A percentile compares a stretch with the other conserved stretches of the same genome.
Evolutionary conservation across 2,113 vertebrate species (phyloP).

Genomic region (Ophiodon elongatus): DNA sequence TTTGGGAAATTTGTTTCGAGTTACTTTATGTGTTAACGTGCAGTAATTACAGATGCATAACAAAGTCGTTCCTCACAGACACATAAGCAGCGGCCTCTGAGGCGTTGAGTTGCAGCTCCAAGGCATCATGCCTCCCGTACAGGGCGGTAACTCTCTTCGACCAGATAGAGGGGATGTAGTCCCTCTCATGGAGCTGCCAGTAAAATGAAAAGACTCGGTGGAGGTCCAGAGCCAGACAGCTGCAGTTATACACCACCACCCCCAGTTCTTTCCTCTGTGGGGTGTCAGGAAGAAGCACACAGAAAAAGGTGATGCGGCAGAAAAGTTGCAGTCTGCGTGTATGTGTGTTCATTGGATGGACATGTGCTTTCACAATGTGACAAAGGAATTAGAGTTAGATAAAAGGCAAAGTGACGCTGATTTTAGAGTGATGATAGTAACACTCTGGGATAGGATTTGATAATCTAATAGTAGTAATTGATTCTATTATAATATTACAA

Average conservation of each 20-base stretch:
- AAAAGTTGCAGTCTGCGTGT: constrained; percentile 23
- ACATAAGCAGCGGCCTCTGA: constrained; percentile 89
- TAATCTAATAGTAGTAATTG: not conserved
- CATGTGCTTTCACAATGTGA: not conserved
- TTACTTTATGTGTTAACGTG: constrained; percentile 1
- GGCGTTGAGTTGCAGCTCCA: constrained; percentile 88
- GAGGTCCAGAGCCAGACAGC: constrained; percentile 94
- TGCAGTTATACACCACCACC: constrained; percentile 93
- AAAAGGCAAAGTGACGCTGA: not conserved
- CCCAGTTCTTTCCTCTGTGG: constrained; percentile 96
- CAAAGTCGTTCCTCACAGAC: constrained; percentile 86
- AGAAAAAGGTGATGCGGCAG: constrained; percentile 49
- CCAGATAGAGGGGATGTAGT: constrained; percentile 88
- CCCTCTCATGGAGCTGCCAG: constrained; percentile 85
- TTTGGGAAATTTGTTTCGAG: not conserved
- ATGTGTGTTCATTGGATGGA: not conserved
- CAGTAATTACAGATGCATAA: constrained; percentile 2
- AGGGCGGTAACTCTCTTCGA: constrained; percentile 93
- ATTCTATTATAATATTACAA: not conserved
- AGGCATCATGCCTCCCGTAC: constrained; percentile 86
- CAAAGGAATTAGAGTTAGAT: not conserved
- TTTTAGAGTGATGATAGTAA: not conserved
- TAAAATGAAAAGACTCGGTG: constrained; percentile 92
- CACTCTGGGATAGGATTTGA: not conserved
- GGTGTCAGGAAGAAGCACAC: constrained; percentile 22